Evolutionary conservation across 2,797 vertebrate species (phyloP).

Genomic region (Tapera naevia): DNA sequence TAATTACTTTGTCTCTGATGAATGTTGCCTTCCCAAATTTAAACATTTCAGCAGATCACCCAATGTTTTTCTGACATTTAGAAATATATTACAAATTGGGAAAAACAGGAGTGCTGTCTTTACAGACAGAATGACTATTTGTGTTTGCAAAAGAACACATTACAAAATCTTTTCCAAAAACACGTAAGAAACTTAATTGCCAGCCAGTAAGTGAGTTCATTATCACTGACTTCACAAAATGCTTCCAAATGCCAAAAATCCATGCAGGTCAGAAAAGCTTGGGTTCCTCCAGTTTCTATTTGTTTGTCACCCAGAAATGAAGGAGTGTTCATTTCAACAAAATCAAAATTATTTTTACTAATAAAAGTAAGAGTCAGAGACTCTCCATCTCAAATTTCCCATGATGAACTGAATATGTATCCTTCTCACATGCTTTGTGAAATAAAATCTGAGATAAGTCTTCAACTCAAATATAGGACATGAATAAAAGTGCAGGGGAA

Average conservation of each 20-base stretch:
- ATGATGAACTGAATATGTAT: not conserved
- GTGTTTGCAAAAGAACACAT: not conserved
- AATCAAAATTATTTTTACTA: not conserved
- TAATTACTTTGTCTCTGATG: not conserved
- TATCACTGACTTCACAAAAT: not conserved
- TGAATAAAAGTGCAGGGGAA: not conserved
- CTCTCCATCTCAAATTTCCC: not conserved
- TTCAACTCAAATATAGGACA: not conserved
- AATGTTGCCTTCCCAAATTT: not conserved
- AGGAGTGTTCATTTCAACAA: not conserved
- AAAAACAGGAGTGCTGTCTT: not conserved
- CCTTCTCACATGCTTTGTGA: not conserved
- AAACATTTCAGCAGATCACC: not conserved
- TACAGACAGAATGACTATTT: not conserved
- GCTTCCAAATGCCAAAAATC: not conserved
- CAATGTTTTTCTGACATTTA: not conserved
- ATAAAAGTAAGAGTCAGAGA: not conserved
- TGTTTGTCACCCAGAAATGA: not conserved
- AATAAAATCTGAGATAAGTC: not conserved
- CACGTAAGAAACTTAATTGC: not conserved
- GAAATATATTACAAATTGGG: not conserved
- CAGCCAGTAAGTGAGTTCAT: not conserved
- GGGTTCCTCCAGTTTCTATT: not conserved
- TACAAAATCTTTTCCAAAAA: not conserved
- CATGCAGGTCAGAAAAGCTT: not conserved